Evolutionary conservation across 2,888 invertebrate genomes (phyloP).

Genomic region (Philopedon plagiatum): DNA sequence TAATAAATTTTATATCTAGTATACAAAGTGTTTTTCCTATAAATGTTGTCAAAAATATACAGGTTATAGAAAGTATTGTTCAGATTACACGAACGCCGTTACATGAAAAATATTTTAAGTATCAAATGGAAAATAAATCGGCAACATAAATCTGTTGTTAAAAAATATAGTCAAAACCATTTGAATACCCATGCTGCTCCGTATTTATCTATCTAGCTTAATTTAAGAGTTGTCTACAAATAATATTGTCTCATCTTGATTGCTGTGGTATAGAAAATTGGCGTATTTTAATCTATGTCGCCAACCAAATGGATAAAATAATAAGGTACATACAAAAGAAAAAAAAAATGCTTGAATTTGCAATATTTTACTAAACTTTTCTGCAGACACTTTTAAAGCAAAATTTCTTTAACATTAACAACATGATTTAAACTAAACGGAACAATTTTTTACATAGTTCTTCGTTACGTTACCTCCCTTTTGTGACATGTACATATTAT

Average conservation of each 20-base stretch:
- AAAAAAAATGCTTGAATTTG: not conserved
- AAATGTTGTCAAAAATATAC: not conserved
- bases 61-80: not conserved
- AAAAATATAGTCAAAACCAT: too few species aligned
- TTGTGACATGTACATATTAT: constrained; percentile 30
- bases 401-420: constrained; percentile 3
- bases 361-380: not conserved
- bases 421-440: not conserved
- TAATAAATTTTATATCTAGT: not conserved
- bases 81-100: too few species aligned
- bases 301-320: not conserved
- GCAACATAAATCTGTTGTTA: too few species aligned
- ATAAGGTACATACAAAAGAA: not conserved
- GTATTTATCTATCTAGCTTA: not conserved
- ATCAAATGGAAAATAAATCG: too few species aligned
- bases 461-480: constrained; percentile 9
- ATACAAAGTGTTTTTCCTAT: not conserved
- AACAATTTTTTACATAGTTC: not conserved
- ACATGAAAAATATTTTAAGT: too few species aligned
- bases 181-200: not conserved
- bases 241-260: not conserved
- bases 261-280: not conserved
- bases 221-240: not conserved
- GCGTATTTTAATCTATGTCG: not conserved
- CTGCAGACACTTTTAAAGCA: constrained; percentile 32